Base-by-base conservation (phyloP, 1,140 invertebrate species). In the Tetramorium alpestre region DNA sequence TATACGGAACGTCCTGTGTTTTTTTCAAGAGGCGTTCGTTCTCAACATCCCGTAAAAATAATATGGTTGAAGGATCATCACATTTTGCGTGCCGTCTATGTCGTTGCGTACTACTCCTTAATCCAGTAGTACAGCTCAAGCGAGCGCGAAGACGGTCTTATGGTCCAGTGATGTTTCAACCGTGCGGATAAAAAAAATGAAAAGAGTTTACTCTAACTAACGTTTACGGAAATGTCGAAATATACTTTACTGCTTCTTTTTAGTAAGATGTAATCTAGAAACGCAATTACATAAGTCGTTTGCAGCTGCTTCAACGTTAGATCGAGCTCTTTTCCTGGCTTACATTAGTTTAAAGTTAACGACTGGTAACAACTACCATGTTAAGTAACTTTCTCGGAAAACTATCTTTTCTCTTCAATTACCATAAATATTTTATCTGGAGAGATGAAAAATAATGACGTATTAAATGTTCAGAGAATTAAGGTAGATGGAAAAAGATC, bases 281-380 rank as follows among this genome's bases (percentile, higher is more conserved):
- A 84, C 69, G 69, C 69, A 54, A 75, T 75, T 84, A 75, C 54
- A 49, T 49, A 73, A 84, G 41, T 75, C 54, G 69, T 84, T 84
- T 60, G 67, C 41, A 72, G 67, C 25, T 28, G 41, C 80, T 82
- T 44, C 80, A 65, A 82, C 33, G 41, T 84, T 84, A 47, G 8
- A 56, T 49, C n/a, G 10, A 69, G 18, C 73, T 60, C 13, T 47
- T 22, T 13, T 10, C 28, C 13, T n/a, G 13, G 11, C 44, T 69
- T 69, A 47, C 44, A 41, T 70, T 69, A 33, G 33, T 41, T 47
- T 47, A 78, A 78, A 78, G 25, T 70, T 81, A 41, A 54, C 13
- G 44, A 67, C n/a, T 80, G 18, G 18, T 51, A 78, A 78, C 18
- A 28, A 69, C 64, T 81, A 56, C 18, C 41, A 49, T 51, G 25